These are phyloP conservation scores for Thyatira batis DNA, from an alignment of 2,888 invertebrate genomes.

Conservation along the genomic window DNA sequence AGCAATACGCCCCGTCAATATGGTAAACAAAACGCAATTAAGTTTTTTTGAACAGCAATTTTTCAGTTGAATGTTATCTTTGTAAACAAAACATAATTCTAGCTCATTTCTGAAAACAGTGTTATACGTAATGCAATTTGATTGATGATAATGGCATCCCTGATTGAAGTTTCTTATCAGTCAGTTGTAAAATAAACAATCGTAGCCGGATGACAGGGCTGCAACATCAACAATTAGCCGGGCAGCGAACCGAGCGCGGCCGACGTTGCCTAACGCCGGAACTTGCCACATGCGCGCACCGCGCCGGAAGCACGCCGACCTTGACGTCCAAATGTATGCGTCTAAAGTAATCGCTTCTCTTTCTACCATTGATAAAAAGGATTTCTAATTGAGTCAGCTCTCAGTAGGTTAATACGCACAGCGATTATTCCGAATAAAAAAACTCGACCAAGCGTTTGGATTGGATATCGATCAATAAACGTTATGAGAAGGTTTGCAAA, in stretches of 20 bases:
- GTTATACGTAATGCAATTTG: not conserved
- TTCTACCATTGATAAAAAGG: conserved; percentile 37
- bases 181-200: conserved; percentile 45
- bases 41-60: no score
- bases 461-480: no score
- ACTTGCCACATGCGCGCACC: conserved; percentile 59
- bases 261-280: conserved; percentile 68
- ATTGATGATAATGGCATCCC: conserved; percentile 23
- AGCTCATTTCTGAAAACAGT: not conserved
- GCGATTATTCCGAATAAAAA: not conserved
- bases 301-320: conserved; percentile 68
- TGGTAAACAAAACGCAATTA: not conserved
- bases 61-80: no score
- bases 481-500: no score
- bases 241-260: conserved; percentile 48
- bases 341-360: conserved; percentile 36
- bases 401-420: conserved; percentile 7
- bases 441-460: no score
- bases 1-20: no score
- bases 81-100: not conserved
- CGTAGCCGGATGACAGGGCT: conserved; percentile 38
- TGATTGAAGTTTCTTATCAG: conserved; percentile 40
- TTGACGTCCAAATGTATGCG: conserved; percentile 59
- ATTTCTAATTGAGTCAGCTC: conserved; percentile 37
- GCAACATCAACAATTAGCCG: conserved; percentile 57